Percentiles rank a stretch among this genome's conserved stretches.
Evolutionary conservation across 37 sponge, comb jelly and placozoan genomes (phyloP).

Genomic region (Oopsacas minuta): DNA sequence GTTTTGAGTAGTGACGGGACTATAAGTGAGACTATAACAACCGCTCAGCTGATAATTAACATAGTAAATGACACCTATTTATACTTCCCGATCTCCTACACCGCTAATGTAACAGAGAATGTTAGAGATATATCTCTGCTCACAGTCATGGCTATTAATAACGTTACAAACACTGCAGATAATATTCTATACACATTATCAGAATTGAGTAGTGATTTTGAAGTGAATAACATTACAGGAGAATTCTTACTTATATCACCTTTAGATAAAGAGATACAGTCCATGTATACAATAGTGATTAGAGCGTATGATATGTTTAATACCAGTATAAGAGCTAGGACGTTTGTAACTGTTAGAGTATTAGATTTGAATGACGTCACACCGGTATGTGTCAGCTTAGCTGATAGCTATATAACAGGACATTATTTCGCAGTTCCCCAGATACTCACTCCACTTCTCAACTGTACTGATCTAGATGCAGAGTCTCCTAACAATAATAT

Average conservation of each 20-base stretch:
- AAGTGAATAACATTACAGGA: not conserved
- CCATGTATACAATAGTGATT: not conserved
- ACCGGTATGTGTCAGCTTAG: not conserved
- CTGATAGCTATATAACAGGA: not conserved
- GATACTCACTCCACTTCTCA: not conserved
- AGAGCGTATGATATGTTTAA: not conserved
- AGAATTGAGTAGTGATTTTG: not conserved
- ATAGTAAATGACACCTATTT: not conserved
- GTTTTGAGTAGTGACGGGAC: not conserved
- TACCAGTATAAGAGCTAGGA: not conserved
- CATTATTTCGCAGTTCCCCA: not conserved
- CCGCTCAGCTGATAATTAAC: not conserved
- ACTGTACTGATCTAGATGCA: not conserved
- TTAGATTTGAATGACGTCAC: constrained; percentile 14
- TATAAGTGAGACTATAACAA: not conserved
- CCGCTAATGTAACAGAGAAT: constrained; percentile 1
- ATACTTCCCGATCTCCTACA: not conserved
- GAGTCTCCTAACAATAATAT: not conserved
- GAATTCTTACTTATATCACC: not conserved
- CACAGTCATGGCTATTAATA: not conserved
- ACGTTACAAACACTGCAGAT: not conserved
- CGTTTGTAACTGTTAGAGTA: not conserved
- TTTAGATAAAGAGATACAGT: not conserved
- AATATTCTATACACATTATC: not conserved
- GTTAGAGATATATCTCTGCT: not conserved